Conservation (phyloP, 37 sponge, comb jelly and placozoan genomes). For the Oscarella lobularis region DNA sequence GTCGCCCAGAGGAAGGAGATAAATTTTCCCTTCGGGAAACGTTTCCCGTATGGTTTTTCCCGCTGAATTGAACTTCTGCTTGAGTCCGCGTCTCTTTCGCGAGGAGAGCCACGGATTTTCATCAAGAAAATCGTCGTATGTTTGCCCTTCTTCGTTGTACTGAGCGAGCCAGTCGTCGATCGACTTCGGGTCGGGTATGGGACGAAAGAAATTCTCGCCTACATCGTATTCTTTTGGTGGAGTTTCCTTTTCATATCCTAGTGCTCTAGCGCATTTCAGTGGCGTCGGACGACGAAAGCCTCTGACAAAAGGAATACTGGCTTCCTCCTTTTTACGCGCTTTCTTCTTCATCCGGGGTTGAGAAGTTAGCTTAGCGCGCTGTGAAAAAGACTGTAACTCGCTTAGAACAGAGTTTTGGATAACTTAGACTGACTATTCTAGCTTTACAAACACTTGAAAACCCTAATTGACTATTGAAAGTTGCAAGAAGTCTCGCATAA, state of each 20-base stretch:
- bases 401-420: no score
- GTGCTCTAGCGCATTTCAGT: constrained; percentile 24
- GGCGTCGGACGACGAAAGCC: constrained; percentile 54
- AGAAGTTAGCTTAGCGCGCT: no score
- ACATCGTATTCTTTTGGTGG: background rate
- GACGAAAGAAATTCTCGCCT: constrained; percentile 20
- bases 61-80: constrained; percentile 24
- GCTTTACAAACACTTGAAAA: no score
- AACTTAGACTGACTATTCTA: no score
- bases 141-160: constrained; percentile 90
- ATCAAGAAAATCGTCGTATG: constrained; percentile 41
- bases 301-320: constrained; percentile 43
- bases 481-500: no score
- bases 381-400: no score
- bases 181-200: constrained; percentile 56
- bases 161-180: constrained; percentile 93
- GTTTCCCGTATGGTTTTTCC: constrained; percentile 46
- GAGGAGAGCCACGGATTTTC: constrained; percentile 74
- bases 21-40: constrained; percentile 68
- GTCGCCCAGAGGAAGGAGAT: constrained; percentile 56
- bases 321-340: background rate
- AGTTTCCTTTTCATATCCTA: background rate
- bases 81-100: constrained; percentile 40
- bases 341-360: no score
- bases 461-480: no score